Evolutionary conservation across 2,888 invertebrate genomes (phyloP).

Genomic region (Ectobius pallidus): DNA sequence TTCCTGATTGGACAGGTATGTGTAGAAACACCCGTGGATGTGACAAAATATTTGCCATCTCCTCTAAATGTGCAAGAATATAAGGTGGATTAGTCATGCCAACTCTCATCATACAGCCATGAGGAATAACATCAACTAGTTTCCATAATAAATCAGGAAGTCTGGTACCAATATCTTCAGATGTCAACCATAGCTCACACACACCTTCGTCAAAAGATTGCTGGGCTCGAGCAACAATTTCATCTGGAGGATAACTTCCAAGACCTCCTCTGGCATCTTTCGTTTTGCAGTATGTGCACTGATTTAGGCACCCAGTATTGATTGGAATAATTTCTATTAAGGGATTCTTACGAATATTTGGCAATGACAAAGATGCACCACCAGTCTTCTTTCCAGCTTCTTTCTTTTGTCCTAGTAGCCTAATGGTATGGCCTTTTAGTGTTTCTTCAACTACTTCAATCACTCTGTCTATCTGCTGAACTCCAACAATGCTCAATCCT

Average conservation of each 20-base stretch:
- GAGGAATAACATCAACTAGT: slow-evolving; percentile 78
- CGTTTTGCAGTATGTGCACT: slow-evolving; percentile 98
- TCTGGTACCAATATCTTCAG: slow-evolving; percentile 91
- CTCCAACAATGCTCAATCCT: slow-evolving; percentile 93
- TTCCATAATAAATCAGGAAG: slow-evolving; percentile 85
- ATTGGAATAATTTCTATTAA: slow-evolving; percentile 96
- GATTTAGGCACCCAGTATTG: slow-evolving; percentile 95
- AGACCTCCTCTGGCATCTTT: slow-evolving; percentile 96
- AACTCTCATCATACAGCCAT: slow-evolving; percentile 79
- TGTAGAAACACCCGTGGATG: slow-evolving; percentile 95
- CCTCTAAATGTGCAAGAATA: slow-evolving; percentile 90
- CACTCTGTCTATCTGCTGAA: slow-evolving; percentile 97
- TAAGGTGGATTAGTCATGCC: slow-evolving; percentile 99
- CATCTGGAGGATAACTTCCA: slow-evolving; percentile 88
- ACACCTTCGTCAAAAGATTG: slow-evolving; percentile 93
- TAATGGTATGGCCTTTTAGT: slow-evolving; percentile 84
- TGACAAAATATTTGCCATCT: slow-evolving; percentile 83
- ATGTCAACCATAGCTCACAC: slow-evolving; percentile 96
- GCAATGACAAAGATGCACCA: slow-evolving; percentile 85
- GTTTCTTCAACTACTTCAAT: slow-evolving; percentile 98
- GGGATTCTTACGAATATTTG: slow-evolving; percentile 95
- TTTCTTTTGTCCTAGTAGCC: slow-evolving; percentile 82
- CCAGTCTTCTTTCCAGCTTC: slow-evolving; percentile 78
- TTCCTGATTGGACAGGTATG: slow-evolving; percentile 98
- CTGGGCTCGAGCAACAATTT: slow-evolving; percentile 84